Conservation (phyloP, 2,888 invertebrate genomes). For the Drosophila kokeensis region DNA sequence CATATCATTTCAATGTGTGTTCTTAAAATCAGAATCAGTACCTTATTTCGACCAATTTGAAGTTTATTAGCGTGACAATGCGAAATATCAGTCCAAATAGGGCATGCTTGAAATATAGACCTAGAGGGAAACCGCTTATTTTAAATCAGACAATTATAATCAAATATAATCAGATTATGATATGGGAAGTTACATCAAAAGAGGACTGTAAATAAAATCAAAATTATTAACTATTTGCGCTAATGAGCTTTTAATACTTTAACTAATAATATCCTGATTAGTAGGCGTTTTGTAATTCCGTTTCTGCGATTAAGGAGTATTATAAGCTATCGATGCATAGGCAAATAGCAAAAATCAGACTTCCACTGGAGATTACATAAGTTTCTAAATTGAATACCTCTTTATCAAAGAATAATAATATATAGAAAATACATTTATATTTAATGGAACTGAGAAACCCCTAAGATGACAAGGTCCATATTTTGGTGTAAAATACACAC, state of each 20-base stretch:
- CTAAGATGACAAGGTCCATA: not conserved
- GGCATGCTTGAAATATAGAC: not conserved
- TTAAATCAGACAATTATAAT: not conserved
- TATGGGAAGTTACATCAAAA: not conserved
- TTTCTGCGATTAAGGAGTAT: too few species aligned
- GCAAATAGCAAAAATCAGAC: too few species aligned
- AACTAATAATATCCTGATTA: too few species aligned
- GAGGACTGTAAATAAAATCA: not conserved
- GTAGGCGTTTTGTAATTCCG: too few species aligned
- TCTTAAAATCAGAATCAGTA: not conserved
- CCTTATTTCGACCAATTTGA: not conserved
- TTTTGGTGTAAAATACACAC: not conserved
- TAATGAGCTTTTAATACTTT: not conserved
- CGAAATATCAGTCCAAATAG: not conserved
- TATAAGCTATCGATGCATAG: too few species aligned
- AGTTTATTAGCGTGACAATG: not conserved
- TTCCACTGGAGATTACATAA: not conserved
- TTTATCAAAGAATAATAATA: not conserved
- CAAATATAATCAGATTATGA: not conserved
- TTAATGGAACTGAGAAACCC: not conserved
- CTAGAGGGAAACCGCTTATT: not conserved
- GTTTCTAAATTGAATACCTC: not conserved
- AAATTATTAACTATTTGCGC: not conserved
- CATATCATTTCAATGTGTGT: not conserved
- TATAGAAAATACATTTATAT: not conserved